A percentile compares a stretch with the other conserved stretches of the same genome.
Conservation (phyloP, 2,113 vertebrate species). For the Gallinago undulata region DNA sequence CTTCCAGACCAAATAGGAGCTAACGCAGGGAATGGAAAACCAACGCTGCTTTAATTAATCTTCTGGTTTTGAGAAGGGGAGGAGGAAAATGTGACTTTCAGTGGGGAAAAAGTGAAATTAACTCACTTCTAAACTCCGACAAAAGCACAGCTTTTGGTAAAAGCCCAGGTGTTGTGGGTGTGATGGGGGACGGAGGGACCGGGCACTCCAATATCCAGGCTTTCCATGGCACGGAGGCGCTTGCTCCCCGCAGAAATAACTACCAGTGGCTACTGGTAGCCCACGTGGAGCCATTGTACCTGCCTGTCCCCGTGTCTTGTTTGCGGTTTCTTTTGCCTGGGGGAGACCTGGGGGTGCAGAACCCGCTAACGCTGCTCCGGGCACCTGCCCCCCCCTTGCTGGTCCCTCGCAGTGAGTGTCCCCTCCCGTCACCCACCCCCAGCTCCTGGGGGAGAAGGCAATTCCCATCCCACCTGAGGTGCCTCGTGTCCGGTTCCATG, state of each 20-base stretch:
- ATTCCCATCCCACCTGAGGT: neutral
- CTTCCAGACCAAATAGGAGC: conserved; percentile 33
- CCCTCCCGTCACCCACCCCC: neutral
- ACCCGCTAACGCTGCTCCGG: fast-evolving
- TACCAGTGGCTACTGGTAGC: fast-evolving
- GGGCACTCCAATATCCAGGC: fast-evolving
- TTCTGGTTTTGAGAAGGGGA: neutral
- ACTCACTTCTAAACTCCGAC: neutral
- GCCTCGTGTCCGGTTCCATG: neutral
- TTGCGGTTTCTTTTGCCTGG: neutral
- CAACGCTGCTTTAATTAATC: conserved; percentile 51
- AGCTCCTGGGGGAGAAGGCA: neutral
- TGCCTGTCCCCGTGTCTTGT: fast-evolving
- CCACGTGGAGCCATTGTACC: fast-evolving
- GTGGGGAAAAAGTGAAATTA: neutral
- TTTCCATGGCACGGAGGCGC: fast-evolving
- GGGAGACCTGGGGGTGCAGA: neutral
- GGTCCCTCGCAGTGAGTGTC: neutral
- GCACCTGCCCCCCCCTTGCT: fast-evolving
- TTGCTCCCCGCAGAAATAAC: neutral
- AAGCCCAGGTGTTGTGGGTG: neutral
- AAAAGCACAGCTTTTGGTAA: neutral
- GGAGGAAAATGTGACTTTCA: neutral
- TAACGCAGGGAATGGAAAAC: neutral
- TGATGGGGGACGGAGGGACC: no score